Percentiles rank a stretch among this genome's conserved stretches.
Evolutionary conservation across 2,113 vertebrate species (phyloP).

Genomic region (Lagopus leucura): DNA sequence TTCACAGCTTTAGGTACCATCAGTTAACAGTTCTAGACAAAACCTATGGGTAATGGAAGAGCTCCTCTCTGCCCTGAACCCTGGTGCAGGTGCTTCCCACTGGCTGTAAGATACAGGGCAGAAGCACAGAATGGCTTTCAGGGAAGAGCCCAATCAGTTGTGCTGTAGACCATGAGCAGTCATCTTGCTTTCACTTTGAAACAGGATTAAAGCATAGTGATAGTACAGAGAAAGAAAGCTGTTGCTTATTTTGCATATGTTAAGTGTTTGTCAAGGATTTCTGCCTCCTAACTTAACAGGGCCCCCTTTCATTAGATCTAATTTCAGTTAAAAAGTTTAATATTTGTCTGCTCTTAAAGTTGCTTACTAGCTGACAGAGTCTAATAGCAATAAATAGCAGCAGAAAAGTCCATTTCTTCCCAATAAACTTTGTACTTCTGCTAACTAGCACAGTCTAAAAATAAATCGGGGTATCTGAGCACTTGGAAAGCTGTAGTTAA

Average conservation of each 20-base stretch:
- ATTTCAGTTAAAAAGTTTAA: background rate
- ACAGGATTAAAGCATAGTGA: background rate
- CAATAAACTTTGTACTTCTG: background rate
- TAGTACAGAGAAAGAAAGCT: background rate
- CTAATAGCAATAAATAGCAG: background rate
- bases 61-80: background rate
- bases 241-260: background rate
- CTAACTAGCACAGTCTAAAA: background rate
- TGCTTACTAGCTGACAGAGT: background rate
- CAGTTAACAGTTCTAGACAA: background rate
- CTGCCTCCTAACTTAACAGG: background rate
- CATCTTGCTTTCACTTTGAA: background rate
- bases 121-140: background rate
- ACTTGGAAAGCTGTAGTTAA: background rate
- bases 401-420: background rate
- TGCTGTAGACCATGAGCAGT: background rate
- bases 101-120: background rate
- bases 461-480: background rate
- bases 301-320: background rate
- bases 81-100: background rate
- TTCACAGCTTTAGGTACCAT: background rate
- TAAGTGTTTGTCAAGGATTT: background rate
- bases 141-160: background rate
- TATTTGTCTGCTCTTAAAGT: slow-evolving; percentile 29
- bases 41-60: background rate